These are phyloP conservation scores for Stenichneumon culpator DNA, from an alignment of 2,888 invertebrate species.

Conservation along the genomic window DNA sequence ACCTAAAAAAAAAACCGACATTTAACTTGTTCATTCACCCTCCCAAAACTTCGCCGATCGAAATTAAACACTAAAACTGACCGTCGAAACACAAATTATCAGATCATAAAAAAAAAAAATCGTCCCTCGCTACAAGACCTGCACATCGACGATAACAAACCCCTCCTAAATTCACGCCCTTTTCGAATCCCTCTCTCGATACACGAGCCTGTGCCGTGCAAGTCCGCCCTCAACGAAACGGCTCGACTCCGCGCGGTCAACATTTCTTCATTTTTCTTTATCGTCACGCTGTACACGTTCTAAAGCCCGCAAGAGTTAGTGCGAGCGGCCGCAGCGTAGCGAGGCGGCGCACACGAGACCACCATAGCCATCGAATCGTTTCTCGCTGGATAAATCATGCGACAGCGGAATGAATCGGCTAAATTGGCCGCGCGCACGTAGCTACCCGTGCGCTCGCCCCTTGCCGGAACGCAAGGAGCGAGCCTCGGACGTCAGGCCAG, in stretches of 20 bases:
- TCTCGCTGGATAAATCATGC: constrained; percentile 79
- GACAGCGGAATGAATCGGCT: constrained; percentile 82
- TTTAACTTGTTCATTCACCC: background rate
- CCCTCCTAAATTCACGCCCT: constrained; percentile 4
- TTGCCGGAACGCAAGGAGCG: constrained; percentile 48
- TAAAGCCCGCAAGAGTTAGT: background rate
- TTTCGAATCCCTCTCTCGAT: background rate
- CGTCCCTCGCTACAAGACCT: background rate
- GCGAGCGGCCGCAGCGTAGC: too few relatives aligned
- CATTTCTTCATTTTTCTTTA: constrained; percentile 44
- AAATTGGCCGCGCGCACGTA: constrained; percentile 82
- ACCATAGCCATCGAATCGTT: constrained; percentile 54
- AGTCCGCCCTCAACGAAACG: too few relatives aligned
- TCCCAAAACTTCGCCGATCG: background rate
- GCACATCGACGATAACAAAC: background rate
- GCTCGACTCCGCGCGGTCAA: too few relatives aligned
- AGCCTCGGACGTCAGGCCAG: constrained; percentile 44
- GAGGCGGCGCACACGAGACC: background rate
- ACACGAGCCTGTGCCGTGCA: background rate
- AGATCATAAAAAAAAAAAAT: background rate
- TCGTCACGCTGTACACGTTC: constrained; percentile 28
- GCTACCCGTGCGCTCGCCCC: constrained; percentile 33
- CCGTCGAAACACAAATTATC: background rate
- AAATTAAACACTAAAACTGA: background rate
- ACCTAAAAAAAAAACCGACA: background rate